Conservation (phyloP, 2,113 vertebrate genomes). For the Opisthocomus hoazin region DNA sequence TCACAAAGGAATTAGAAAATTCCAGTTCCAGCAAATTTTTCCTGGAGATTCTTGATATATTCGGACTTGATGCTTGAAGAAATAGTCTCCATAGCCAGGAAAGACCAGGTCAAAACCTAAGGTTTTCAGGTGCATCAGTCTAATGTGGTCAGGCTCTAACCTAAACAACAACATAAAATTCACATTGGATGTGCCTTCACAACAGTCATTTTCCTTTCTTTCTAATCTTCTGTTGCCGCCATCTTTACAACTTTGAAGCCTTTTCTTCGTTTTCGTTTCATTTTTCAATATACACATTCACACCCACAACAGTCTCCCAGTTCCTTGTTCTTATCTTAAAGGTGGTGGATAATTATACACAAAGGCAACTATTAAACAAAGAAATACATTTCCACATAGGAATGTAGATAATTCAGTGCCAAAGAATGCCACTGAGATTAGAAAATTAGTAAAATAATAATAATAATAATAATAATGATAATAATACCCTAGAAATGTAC, state of each 20-base stretch:
- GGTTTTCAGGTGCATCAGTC: background rate
- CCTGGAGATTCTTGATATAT: constrained; percentile 21
- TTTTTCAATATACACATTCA: background rate
- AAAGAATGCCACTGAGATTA: background rate
- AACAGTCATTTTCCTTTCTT: background rate
- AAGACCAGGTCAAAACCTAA: background rate
- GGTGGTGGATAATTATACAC: background rate
- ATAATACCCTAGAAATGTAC: background rate
- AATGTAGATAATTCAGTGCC: background rate
- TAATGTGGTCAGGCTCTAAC: background rate
- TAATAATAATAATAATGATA: background rate
- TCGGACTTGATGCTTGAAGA: background rate
- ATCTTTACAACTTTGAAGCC: background rate
- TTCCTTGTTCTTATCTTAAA: background rate
- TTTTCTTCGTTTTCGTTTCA: background rate
- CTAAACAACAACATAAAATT: background rate
- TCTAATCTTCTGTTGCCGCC: background rate
- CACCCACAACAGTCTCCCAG: background rate
- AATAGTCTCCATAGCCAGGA: background rate
- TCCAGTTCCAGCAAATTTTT: constrained; percentile 25
- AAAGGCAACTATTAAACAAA: background rate
- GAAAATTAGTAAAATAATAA: background rate
- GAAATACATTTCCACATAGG: background rate
- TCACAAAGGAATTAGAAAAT: constrained; percentile 8
- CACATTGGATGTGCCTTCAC: background rate